A percentile compares a stretch with the other conserved stretches of the same genome.
Evolutionary conservation across 2,797 vertebrate genomes (phyloP).

Genomic region (Pseudomugil tenellus): DNA sequence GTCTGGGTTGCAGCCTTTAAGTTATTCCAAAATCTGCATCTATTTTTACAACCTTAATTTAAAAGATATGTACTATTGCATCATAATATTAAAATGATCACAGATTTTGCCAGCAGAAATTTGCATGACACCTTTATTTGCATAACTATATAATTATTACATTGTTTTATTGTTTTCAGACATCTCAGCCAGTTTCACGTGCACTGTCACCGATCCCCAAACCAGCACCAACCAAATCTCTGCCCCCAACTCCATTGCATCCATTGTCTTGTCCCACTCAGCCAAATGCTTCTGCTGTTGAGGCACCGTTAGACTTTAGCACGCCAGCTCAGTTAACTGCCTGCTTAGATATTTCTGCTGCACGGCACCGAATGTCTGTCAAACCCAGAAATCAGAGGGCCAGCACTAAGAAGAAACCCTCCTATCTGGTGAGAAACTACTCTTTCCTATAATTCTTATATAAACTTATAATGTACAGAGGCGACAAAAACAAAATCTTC

Average conservation of each 20-base stretch:
- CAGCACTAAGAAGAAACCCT: conserved; percentile 80
- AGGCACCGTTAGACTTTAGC: conserved; percentile 82
- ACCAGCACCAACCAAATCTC: conserved; percentile 27
- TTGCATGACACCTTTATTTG: background rate
- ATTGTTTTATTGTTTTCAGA: conserved; percentile 64
- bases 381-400: conserved; percentile 93
- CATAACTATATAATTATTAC: background rate
- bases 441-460: background rate
- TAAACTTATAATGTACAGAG: background rate
- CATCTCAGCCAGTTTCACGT: conserved; percentile 69
- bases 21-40: background rate
- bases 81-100: background rate
- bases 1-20: background rate
- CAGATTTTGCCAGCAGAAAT: background rate
- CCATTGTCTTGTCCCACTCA: conserved; percentile 11
- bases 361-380: conserved; percentile 93
- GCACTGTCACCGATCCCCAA: conserved; percentile 73
- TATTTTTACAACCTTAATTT: background rate
- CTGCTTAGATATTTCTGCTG: conserved; percentile 92
- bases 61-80: background rate
- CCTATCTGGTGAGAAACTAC: conserved; percentile 76
- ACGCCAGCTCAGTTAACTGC: conserved; percentile 82
- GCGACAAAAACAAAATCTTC: background rate
- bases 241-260: conserved; percentile 19
- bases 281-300: conserved; percentile 42